These are phyloP conservation scores for Pongo abelii DNA, from an alignment of 2,113 vertebrate genomes.

Conservation along the genomic window DNA sequence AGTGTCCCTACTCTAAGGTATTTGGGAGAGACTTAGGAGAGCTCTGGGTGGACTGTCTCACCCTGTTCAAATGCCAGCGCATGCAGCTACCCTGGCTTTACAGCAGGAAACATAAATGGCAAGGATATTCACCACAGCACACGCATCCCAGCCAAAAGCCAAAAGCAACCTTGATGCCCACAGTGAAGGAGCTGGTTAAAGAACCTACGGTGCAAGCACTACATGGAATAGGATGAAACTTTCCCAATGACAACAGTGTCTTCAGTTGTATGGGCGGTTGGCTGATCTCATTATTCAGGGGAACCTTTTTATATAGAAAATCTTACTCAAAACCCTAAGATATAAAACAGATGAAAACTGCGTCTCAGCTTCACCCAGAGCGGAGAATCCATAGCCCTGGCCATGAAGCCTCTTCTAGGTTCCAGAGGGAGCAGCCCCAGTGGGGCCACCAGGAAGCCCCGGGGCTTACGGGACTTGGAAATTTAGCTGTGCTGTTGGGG, in stretches of 20 bases:
- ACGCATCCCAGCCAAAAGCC: no score
- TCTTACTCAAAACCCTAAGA: background rate
- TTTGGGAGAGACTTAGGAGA: background rate
- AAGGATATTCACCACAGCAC: background rate
- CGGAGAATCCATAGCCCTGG: background rate
- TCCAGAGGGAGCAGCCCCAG: background rate
- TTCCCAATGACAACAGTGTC: background rate
- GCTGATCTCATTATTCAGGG: background rate
- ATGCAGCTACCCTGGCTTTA: background rate
- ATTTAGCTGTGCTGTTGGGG: background rate
- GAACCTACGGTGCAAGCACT: no score
- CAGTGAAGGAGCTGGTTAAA: background rate
- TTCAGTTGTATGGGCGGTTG: background rate
- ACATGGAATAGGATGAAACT: accelerated
- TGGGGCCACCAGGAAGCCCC: background rate
- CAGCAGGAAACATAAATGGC: accelerated
- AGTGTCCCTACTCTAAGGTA: background rate
- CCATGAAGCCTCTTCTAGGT: background rate
- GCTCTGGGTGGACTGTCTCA: background rate
- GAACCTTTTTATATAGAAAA: background rate
- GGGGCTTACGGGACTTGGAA: background rate
- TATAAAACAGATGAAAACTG: background rate
- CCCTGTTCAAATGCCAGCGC: background rate
- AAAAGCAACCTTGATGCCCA: background rate
- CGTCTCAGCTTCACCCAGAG: background rate